Evolutionary conservation across 2,797 vertebrate genomes (phyloP).

Genomic region (Sebastes melanostomus): DNA sequence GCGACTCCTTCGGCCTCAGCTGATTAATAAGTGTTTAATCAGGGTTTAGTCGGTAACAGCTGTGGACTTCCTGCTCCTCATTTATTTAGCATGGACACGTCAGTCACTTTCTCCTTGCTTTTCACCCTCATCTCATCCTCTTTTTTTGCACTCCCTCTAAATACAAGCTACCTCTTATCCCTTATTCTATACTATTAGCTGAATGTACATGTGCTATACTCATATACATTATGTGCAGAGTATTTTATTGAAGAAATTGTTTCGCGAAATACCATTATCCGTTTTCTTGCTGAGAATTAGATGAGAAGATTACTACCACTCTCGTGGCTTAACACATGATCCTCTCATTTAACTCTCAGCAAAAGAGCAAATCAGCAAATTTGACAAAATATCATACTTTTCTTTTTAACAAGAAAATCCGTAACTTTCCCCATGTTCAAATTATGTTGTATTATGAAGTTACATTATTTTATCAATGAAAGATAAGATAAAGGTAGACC

Average conservation of each 20-base stretch:
- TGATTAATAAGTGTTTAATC: constrained; percentile 76
- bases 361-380: not conserved
- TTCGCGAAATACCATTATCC: too few species aligned
- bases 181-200: not conserved
- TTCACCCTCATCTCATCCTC: not conserved
- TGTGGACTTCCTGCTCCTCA: constrained; percentile 64
- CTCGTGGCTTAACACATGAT: not conserved
- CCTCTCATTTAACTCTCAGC: not conserved
- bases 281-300: not conserved
- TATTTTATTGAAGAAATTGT: not conserved
- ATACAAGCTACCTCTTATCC: not conserved
- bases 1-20: constrained; percentile 39
- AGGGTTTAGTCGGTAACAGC: constrained; percentile 68
- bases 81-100: constrained; percentile 53
- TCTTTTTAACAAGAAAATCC: not conserved
- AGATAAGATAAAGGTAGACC: not conserved
- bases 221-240: not conserved
- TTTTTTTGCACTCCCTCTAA: not conserved
- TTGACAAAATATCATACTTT: not conserved
- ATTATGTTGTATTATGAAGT: not conserved
- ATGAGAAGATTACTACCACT: not conserved
- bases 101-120: constrained; percentile 34
- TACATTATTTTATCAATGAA: not conserved
- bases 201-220: not conserved
- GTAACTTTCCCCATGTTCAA: not conserved